Conservation (phyloP, 2,113 vertebrate genomes). For the Empidonax traillii region DNA sequence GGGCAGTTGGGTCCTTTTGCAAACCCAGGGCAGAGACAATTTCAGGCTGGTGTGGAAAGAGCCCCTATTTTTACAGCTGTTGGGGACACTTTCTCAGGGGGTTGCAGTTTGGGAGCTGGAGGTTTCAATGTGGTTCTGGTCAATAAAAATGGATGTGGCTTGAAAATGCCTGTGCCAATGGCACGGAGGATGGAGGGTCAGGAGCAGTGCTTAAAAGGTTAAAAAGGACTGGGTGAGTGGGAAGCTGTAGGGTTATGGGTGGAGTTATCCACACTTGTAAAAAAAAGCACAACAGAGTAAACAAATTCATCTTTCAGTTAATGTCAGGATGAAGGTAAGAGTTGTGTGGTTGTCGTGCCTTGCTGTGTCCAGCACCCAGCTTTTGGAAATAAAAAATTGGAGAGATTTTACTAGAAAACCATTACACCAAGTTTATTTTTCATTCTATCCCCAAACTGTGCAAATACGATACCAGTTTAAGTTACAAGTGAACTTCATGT, state of each 20-base stretch:
- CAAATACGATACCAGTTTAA: not conserved
- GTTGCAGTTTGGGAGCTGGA: not conserved
- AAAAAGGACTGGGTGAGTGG: constrained; percentile 51
- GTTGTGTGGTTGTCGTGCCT: not conserved
- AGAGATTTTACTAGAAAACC: not conserved
- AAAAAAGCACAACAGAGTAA: constrained; percentile 53
- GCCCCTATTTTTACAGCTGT: constrained; percentile 38
- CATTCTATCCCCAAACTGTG: not conserved
- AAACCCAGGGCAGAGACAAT: not conserved
- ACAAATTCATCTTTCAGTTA: constrained; percentile 46
- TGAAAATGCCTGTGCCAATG: not conserved
- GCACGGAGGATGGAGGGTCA: not conserved
- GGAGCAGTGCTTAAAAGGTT: constrained; percentile 65
- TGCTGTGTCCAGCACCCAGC: not conserved
- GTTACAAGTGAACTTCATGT: not conserved
- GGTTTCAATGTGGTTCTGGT: not conserved
- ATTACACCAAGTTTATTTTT: not conserved
- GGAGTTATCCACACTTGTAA: constrained; percentile 46
- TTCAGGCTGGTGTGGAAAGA: not conserved
- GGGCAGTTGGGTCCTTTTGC: not conserved
- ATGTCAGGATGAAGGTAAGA: constrained; percentile 35
- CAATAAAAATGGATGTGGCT: constrained; percentile 20
- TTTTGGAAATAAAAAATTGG: not conserved
- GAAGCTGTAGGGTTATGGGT: constrained; percentile 55
- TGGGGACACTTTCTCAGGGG: not conserved